Base-by-base conservation (phyloP, 2,888 invertebrate genomes). In the Abrostola triplasia region DNA sequence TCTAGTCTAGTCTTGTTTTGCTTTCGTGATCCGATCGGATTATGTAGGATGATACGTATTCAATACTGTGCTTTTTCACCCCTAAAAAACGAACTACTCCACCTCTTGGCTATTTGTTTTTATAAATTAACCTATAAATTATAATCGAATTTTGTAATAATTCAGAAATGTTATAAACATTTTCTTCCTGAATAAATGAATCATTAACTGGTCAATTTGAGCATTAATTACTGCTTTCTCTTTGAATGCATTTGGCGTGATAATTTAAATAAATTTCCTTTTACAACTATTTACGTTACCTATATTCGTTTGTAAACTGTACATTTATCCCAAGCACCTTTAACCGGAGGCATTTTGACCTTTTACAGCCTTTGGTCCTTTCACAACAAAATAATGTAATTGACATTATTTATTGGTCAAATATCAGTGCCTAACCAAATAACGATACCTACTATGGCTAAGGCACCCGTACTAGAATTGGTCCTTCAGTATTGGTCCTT, bases 381-480 rank as follows among this genome's bases (percentile, higher is more conserved):
- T 71, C 60, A 62, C 42, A 68, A 79, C 72, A 76, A 61, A 58
- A 64, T 76, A 71, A 71, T 64, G 59, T 62, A 71, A 76, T 79
- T 71, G 57, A 42, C 53, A 36, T 62, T 54, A 64, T 76, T 67
- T 76, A 67, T 64, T 41, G 65, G 60, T 35, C 67, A 66, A 75
- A 67, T 65, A 73, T 47, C 55, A 51, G 56, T 48, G 35, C 76
- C 79, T 71, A 67, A 76, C 48, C 35, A 70, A 79, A 79, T 64
- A 67, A 59, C 53, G 49, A 53, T 70, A 59, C 24, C 24, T 24
- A 24, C 47, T 56, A 35, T 42, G 56, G 37, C 24, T 36, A 36
- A 37, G 7, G 42, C 11, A 13, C 56, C 11, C 36, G 64, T 6
- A 55, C 37, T 8, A 36, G 44, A 8, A n/a, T 6, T 47, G 13